Percentiles rank a stretch among this genome's conserved stretches.
Evolutionary conservation across 2,797 vertebrate species (phyloP).

Genomic region (Cyclopterus lumpus): DNA sequence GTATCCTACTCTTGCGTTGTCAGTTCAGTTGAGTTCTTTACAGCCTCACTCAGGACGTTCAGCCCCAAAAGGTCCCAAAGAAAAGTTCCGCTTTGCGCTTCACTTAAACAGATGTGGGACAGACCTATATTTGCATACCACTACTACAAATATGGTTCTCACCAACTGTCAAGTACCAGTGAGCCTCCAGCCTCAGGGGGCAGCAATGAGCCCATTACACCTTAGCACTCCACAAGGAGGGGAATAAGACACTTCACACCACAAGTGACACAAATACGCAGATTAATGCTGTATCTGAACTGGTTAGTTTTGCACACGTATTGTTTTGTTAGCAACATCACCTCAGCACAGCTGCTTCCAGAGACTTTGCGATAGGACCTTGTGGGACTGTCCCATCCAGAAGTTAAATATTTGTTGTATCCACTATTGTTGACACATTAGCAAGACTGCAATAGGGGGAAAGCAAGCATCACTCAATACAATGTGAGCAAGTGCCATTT

Average conservation of each 20-base stretch:
- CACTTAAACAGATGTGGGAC: not conserved
- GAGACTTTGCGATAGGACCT: not conserved
- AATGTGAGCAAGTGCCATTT: slow-evolving; percentile 20
- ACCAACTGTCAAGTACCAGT: not conserved
- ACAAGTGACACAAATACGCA: not conserved
- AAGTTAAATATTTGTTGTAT: slow-evolving; percentile 21
- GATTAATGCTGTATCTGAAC: slow-evolving; percentile 5
- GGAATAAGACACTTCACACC: not conserved
- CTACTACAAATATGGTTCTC: not conserved
- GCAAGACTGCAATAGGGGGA: slow-evolving; percentile 18
- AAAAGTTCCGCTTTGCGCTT: not conserved
- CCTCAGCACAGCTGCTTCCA: not conserved
- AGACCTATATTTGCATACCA: not conserved
- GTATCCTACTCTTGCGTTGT: not conserved
- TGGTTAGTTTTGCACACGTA: not conserved
- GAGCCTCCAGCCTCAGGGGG: not conserved
- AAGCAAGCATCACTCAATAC: slow-evolving; percentile 37
- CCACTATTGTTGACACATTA: slow-evolving; percentile 19
- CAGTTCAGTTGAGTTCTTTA: not conserved
- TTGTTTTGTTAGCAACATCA: not conserved
- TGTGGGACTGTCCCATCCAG: not conserved
- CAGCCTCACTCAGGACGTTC: not conserved
- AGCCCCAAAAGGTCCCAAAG: not conserved
- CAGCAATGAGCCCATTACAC: not conserved
- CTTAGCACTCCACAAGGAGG: not conserved